Base-by-base conservation (phyloP, 2,113 vertebrate species). In the Tachuris rubrigastra region DNA sequence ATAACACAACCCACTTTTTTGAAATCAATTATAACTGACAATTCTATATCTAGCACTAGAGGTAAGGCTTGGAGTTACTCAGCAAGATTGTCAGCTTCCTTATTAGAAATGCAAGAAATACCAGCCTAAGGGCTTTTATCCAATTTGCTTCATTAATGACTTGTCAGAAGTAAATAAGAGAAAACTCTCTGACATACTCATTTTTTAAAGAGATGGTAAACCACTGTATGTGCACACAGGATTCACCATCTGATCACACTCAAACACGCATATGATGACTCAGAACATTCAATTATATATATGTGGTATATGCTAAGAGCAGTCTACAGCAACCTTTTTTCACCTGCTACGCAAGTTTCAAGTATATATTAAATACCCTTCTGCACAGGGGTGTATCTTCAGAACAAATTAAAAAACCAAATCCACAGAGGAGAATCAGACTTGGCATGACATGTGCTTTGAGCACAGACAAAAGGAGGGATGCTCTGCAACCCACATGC, bases 71-170 rank as follows among this genome's bases (percentile, higher is more conserved):
- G 10, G 33, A 68, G 60, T 58, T 96, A 89, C 69, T 58, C 3
- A 4, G 62, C n/a, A 86, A 87, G 78, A 68, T 4, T 76, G 78
- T 39, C 13, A 4, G 55, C 52, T 93, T 68, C 81, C 53, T 83
- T 60, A 89, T 82, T 87, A 94, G 77, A 85, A 95, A 91, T 69
- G 81, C 85, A 94, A 85, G 69, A 89, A 67, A 71, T 62, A 72
- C 44, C n/a, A 89, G 81, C 96, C 93, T 87, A 73, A 31, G 80
- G 91, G 87, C 89, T 93, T 94, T 95, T 94, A 96, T 83, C 78
- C 89, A 75, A 91, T 94, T 92, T 93, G 74, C 58, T 94, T 80
- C 94, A 96, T 94, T 97, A 96, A 96, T 93, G 67, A 87, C 93
- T 91, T 93, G 82, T 91, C 87, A 90, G 50, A 91, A 96, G 85